Conservation (phyloP, 2,888 invertebrate genomes). For the Hydrotaea cyrtoneurina region DNA sequence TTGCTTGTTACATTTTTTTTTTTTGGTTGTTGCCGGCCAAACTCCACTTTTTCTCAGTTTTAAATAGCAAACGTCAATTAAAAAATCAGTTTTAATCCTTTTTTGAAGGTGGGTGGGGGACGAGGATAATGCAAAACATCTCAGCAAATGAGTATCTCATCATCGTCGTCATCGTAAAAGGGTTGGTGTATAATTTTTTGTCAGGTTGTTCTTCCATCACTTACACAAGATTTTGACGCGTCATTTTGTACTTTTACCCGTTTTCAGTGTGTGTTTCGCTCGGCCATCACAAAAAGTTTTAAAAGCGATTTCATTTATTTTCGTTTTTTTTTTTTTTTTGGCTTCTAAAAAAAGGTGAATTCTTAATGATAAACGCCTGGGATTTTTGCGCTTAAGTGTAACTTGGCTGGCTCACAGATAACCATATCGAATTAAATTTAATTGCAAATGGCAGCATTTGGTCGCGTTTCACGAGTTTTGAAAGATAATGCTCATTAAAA, state of each 20-base stretch:
- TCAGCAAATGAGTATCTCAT: background rate
- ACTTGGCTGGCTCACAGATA: constrained; percentile 54
- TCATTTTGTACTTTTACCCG: constrained; percentile 40
- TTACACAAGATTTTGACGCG: constrained; percentile 54
- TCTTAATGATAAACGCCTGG: constrained; percentile 63
- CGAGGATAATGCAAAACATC: constrained; percentile 12
- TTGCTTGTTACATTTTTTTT: constrained; percentile 8
- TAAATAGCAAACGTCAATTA: constrained; percentile 68
- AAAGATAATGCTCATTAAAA: constrained; percentile 63
- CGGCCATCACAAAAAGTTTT: constrained; percentile 31
- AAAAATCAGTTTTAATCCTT: constrained; percentile 68
- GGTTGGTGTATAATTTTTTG: constrained; percentile 65
- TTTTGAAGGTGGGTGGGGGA: background rate
- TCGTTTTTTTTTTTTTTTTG: background rate
- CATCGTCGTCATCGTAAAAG: constrained; percentile 52
- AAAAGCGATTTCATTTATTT: constrained; percentile 51
- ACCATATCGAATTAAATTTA: constrained; percentile 71
- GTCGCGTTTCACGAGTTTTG: constrained; percentile 44
- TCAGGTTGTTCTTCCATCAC: constrained; percentile 56
- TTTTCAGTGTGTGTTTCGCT: background rate
- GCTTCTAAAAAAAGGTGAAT: constrained; percentile 59
- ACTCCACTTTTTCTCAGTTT: constrained; percentile 34
- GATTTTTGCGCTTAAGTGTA: constrained; percentile 55
- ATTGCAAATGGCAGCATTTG: constrained; percentile 70
- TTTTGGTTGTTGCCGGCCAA: constrained; percentile 28